Base-by-base conservation (phyloP, 2,888 invertebrate species). In the Agrochola litura region DNA sequence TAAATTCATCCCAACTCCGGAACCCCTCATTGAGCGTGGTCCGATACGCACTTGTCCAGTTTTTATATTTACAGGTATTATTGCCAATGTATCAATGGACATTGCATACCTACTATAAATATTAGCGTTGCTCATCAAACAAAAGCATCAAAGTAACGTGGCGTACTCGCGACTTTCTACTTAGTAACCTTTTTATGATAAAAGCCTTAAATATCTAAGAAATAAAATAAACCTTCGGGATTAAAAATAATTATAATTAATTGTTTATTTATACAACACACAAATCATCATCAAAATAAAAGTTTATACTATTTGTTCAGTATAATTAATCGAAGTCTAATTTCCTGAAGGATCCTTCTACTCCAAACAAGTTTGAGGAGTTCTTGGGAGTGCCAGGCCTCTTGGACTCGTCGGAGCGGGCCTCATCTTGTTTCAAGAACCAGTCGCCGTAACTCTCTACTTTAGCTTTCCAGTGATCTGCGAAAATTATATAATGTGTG, bases 381-480 rank as follows among this genome's bases (percentile, higher is more conserved):
- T 92, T 93, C 83, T 92, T 93, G 2, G 93, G 92, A 43, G 94
- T 94, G 19, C 96, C 97, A 16, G 96, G 95, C 82, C 97, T 92
- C 88, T 95, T 95, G 69, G 94, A 92, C 88, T 97, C 97, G 78
- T 97, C 95, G 19, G 97, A 96, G 58, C 92, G 89, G 65, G 94
- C 95, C 64, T 92, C 79, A 88, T 97, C 58, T 84, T 90, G 87
- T 81, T 89, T 84, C 64, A 91, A 76, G 83, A 91, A 92, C 92
- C 90, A 91, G 85, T 90, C 89, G 22, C 90, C 86, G 64, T 92
- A 91, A 67, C 92, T 91, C 93, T 91, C 86, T 94, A 95, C 90
- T 94, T 96, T 80, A 94, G 93, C 81, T 90, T 91, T 90, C 92
- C 92, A 91, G 85, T 92, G 81, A 81, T 91, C 91, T 91, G 90